Conservation (phyloP, 2,797 vertebrate species). For the Coendou prehensilis region DNA sequence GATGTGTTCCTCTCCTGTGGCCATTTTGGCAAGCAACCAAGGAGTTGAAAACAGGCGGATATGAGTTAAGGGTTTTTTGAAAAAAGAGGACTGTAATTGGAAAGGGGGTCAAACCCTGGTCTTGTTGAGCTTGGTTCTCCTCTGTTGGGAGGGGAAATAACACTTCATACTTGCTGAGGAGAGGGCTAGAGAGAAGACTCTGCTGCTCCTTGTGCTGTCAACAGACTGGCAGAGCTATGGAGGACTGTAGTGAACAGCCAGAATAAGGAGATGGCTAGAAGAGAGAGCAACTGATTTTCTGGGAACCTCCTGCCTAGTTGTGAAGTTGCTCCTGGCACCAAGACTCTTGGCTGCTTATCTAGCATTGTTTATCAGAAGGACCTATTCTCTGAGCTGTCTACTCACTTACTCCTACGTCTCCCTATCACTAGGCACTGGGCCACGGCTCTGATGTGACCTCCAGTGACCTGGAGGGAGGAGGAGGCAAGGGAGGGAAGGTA, state of each 20-base stretch:
- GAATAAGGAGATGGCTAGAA: neutral
- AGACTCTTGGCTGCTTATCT: neutral
- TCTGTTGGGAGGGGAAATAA: neutral
- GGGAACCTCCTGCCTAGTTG: neutral
- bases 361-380: neutral
- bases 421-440: neutral
- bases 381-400: neutral
- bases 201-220: neutral
- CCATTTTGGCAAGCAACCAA: constrained; percentile 61
- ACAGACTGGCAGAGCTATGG: neutral
- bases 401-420: neutral
- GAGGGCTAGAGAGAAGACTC: neutral
- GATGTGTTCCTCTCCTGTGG: neutral
- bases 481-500: neutral
- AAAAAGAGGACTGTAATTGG: constrained; percentile 24
- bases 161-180: neutral
- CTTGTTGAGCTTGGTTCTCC: constrained; percentile 7
- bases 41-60: constrained; percentile 33
- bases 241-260: neutral
- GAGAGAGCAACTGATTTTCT: neutral
- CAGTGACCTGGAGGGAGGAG: neutral
- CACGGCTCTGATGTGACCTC: neutral
- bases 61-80: constrained; percentile 36
- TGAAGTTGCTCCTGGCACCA: neutral
- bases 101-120: constrained; percentile 57